Conservation (phyloP, 2,797 vertebrate genomes). For the Sebastolobus alascanus region DNA sequence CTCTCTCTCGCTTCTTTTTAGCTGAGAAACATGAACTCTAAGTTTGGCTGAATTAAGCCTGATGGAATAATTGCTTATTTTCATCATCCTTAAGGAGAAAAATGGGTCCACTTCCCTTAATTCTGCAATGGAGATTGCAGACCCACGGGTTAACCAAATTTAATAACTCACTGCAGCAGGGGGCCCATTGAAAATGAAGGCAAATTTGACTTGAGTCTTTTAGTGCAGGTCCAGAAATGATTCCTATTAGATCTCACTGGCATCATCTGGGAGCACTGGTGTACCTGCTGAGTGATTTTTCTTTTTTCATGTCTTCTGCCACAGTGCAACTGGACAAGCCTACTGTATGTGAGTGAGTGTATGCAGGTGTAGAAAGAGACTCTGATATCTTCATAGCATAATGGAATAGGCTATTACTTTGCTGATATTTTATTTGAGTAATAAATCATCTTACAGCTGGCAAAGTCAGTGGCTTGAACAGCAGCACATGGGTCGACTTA, state of each 20-base stretch:
- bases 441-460: background rate
- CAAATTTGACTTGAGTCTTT: constrained; percentile 64
- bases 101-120: constrained; percentile 50
- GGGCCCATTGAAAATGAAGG: constrained; percentile 50
- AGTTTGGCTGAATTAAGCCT: constrained; percentile 37
- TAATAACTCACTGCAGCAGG: constrained; percentile 51
- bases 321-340: background rate
- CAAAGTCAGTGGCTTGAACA: background rate
- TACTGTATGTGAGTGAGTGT: background rate
- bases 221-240: constrained; percentile 29
- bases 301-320: background rate
- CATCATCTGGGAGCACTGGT: constrained; percentile 28
- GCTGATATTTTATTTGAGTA: background rate
- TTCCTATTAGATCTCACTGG: constrained; percentile 55
- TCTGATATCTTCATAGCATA: background rate
- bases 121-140: constrained; percentile 41
- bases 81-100: constrained; percentile 44
- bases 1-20: background rate
- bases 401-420: background rate
- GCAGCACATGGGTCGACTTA: background rate
- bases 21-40: constrained; percentile 39
- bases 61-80: constrained; percentile 65
- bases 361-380: background rate
- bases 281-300: constrained; percentile 11
- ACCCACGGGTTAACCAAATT: constrained; percentile 56